Evolutionary conservation across 2,888 invertebrate species (phyloP).

Genomic region (Linnaemya tessellans): DNA sequence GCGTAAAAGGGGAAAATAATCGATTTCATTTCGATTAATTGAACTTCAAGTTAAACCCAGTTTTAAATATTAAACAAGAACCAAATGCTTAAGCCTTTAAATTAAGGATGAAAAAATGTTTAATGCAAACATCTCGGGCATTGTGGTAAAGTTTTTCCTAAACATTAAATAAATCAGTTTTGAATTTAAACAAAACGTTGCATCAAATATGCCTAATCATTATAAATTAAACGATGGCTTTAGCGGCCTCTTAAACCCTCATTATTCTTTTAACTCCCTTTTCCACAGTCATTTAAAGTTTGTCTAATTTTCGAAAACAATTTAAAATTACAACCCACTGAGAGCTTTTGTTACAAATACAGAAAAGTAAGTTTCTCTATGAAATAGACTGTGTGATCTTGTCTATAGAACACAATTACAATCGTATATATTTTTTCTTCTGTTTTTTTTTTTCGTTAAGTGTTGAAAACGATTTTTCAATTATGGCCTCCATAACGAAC

Average conservation of each 20-base stretch:
- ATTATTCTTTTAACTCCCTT: conserved; percentile 22
- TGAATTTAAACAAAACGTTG: conserved; percentile 8
- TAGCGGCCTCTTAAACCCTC: background rate
- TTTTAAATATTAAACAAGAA: background rate
- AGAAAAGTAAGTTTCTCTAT: conserved; percentile 40
- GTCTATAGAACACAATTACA: conserved; percentile 66
- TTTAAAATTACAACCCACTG: conserved; percentile 63
- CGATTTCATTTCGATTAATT: conserved; percentile 46
- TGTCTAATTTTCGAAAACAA: conserved; percentile 35
- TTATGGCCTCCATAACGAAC: conserved; percentile 69
- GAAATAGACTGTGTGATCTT: conserved; percentile 52
- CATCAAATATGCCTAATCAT: conserved; percentile 39
- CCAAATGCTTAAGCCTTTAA: background rate
- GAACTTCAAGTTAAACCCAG: conserved; percentile 14
- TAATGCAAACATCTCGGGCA: background rate
- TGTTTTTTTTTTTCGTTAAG: conserved; percentile 56
- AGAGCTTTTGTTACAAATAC: conserved; percentile 54
- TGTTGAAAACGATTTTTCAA: conserved; percentile 72
- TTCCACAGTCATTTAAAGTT: background rate
- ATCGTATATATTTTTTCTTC: conserved; percentile 33
- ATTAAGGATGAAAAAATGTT: background rate
- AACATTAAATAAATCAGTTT: conserved; percentile 22
- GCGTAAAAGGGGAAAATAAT: conserved; percentile 9
- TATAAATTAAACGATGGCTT: conserved; percentile 36
- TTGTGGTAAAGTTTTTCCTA: background rate